A percentile compares a stretch with the other conserved stretches of the same genome.
Conservation (phyloP, 2,797 vertebrate genomes). For the Lagorchestes hirsutus region DNA sequence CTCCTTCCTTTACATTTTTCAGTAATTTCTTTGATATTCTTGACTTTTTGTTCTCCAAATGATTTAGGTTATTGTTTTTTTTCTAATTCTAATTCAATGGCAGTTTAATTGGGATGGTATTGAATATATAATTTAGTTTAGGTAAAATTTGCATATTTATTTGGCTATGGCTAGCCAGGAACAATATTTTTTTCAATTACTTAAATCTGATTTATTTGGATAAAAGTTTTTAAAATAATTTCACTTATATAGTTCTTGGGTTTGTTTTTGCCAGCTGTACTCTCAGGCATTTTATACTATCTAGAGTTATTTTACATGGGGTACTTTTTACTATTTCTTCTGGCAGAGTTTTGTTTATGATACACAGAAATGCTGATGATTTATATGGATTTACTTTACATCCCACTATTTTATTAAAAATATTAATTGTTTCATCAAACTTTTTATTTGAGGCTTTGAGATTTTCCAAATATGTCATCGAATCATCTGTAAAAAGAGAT, state of each 20-base stretch:
- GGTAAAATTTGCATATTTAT: not conserved
- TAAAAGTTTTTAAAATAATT: not conserved
- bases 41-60: not conserved
- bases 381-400: not conserved
- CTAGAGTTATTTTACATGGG: not conserved
- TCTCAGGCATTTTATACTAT: not conserved
- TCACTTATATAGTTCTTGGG: not conserved
- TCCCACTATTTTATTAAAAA: not conserved
- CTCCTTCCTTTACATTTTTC: not conserved
- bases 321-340: not conserved
- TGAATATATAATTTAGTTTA: not conserved
- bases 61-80: not conserved
- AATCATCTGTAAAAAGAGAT: no score
- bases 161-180: not conserved
- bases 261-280: not conserved
- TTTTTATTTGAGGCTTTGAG: not conserved
- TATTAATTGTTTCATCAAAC: not conserved
- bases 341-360: not conserved
- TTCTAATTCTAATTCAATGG: not conserved
- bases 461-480: not conserved
- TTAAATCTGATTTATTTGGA: not conserved
- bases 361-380: not conserved
- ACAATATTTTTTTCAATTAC: not conserved
- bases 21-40: not conserved
- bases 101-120: not conserved